phyloP scores from a whole-genome alignment of 2,113 vertebrate genomes.

The Euleptes europaea region DNA sequence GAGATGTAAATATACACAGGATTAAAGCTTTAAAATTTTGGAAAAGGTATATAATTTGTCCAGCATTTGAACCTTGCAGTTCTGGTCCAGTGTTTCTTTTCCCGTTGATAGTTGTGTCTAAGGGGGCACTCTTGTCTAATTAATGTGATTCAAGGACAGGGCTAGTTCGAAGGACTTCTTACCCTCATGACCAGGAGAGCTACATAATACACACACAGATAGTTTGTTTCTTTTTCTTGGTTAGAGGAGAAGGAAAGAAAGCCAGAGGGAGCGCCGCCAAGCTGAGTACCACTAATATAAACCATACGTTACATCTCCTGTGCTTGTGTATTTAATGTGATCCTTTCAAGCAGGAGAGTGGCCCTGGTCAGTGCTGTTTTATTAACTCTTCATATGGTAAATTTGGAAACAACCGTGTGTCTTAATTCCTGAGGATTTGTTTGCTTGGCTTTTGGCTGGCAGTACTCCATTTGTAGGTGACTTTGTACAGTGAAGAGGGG shows the following conservation, averaged over 20 bases:
- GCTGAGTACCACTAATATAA: slow-evolving; percentile 80
- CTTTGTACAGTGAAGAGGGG: background rate
- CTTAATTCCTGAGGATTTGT: background rate
- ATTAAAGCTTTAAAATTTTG: slow-evolving; percentile 11
- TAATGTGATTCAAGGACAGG: slow-evolving; percentile 59
- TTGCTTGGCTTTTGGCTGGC: background rate
- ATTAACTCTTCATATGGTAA: slow-evolving; percentile 74
- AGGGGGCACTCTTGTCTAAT: background rate
- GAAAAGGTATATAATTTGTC: background rate
- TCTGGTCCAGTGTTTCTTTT: background rate
- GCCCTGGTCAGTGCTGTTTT: slow-evolving; percentile 57
- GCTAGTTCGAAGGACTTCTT: slow-evolving; percentile 64
- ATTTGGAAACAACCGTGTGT: slow-evolving; percentile 3
- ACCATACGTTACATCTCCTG: slow-evolving; percentile 81
- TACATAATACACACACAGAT: slow-evolving; percentile 51
- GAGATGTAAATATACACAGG: background rate
- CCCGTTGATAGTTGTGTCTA: background rate
- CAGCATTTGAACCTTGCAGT: background rate
- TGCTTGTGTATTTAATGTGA: slow-evolving; percentile 72
- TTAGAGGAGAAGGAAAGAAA: slow-evolving; percentile 67
- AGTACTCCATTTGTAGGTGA: background rate
- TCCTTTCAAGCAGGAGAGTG: slow-evolving; percentile 67
- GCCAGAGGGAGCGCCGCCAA: slow-evolving; percentile 81
- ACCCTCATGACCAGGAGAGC: slow-evolving; percentile 57
- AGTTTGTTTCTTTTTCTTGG: slow-evolving; percentile 67